Evolutionary conservation across 2,113 vertebrate species (phyloP).

Genomic region (Phaetusa simplex): DNA sequence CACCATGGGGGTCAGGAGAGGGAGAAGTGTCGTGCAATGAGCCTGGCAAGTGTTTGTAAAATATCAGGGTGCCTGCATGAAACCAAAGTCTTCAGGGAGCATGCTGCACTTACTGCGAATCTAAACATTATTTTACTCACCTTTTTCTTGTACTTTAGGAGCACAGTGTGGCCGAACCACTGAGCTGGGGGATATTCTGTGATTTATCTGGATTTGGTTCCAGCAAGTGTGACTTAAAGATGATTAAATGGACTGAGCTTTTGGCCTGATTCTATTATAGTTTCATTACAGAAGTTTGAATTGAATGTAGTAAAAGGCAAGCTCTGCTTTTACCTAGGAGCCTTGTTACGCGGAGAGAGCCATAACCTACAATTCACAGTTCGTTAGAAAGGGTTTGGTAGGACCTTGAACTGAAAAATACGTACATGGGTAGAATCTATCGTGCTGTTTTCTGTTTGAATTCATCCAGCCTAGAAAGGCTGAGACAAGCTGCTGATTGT

Average conservation of each 20-base stretch:
- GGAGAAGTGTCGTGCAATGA: not conserved
- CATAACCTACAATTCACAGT: not conserved
- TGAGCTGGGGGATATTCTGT: slow-evolving; percentile 31
- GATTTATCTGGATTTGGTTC: slow-evolving; percentile 33
- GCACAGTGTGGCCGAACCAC: not conserved
- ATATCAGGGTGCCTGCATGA: not conserved
- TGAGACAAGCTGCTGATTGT: slow-evolving; percentile 17
- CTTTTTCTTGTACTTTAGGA: not conserved
- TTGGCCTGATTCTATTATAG: not conserved
- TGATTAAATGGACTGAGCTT: slow-evolving; percentile 36
- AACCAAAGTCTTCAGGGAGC: not conserved
- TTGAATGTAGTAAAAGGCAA: slow-evolving; percentile 19
- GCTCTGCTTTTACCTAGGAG: slow-evolving; percentile 8
- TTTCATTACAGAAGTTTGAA: slow-evolving; percentile 26
- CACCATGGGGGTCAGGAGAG: not conserved
- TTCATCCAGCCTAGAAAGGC: not conserved
- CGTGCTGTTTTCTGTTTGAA: slow-evolving; percentile 36
- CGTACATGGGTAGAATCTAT: not conserved
- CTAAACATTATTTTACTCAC: not conserved
- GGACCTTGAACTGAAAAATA: slow-evolving; percentile 38
- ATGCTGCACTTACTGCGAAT: not conserved
- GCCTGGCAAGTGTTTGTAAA: not conserved
- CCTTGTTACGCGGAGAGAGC: not conserved
- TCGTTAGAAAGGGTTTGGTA: slow-evolving; percentile 11
- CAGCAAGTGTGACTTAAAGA: slow-evolving; percentile 20